These are phyloP conservation scores for Epinephelus lanceolatus DNA, from an alignment of 2,113 vertebrate genomes.

Conservation along the genomic window DNA sequence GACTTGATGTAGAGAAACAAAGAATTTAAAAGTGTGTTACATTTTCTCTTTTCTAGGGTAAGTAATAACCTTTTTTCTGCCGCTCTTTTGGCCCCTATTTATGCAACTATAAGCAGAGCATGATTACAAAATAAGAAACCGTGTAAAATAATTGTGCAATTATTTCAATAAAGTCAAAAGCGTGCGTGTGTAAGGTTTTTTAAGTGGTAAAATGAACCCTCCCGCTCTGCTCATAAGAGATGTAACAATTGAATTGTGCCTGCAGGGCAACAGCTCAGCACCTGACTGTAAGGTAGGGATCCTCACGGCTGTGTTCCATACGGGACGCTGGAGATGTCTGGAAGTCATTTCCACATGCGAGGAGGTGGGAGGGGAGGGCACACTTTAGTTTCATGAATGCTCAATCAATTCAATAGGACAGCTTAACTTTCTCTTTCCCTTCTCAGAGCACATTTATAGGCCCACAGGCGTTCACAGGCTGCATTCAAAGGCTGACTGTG, in stretches of 20 bases:
- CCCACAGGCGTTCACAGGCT: conserved; percentile 82
- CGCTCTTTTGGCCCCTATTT: conserved; percentile 20
- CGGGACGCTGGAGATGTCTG: conserved; percentile 84
- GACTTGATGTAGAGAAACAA: conserved; percentile 22
- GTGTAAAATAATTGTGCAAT: conserved; percentile 71
- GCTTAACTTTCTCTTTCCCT: conserved; percentile 84
- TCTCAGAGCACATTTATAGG: conserved; percentile 80
- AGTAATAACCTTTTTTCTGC: conserved; percentile 26
- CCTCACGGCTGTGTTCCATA: conserved; percentile 83
- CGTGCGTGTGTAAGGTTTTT: conserved; percentile 63
- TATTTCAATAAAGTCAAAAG: conserved; percentile 63
- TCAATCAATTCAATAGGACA: conserved; percentile 89
- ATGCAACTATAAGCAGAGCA: conserved; percentile 39
- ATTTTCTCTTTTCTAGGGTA: conserved; percentile 28
- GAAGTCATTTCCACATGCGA: conserved; percentile 86
- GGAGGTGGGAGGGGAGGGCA: conserved; percentile 70
- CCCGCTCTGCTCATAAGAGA: conserved; percentile 75
- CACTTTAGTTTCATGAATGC: conserved; percentile 87
- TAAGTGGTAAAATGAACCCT: conserved; percentile 69
- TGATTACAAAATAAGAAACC: conserved; percentile 57
- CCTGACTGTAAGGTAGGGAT: conserved; percentile 83
- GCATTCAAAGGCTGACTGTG: conserved; percentile 79
- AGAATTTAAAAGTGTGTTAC: conserved; percentile 39
- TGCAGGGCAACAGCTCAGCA: conserved; percentile 83
- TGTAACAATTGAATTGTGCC: conserved; percentile 83